Evolutionary conservation across 2,888 invertebrate genomes (phyloP).

Genomic region (Desoria tigrina): DNA sequence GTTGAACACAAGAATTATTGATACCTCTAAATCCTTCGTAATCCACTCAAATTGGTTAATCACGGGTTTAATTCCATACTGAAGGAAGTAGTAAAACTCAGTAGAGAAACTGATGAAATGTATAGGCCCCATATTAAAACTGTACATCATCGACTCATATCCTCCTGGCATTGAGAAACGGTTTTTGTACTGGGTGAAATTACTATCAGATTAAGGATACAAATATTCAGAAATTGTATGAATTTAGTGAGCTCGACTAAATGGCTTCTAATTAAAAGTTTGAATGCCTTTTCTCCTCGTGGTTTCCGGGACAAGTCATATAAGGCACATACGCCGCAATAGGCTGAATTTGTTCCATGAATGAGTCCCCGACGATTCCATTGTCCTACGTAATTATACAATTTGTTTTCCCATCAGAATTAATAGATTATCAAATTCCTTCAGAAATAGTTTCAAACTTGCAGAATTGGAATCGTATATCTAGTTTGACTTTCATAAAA

Average conservation of each 20-base stretch:
- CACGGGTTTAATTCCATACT: constrained; percentile 79
- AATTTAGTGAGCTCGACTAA: too few relatives aligned
- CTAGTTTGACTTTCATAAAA: too few relatives aligned
- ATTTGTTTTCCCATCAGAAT: too few relatives aligned
- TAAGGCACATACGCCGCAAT: constrained; percentile 88
- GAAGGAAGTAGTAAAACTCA: constrained; percentile 88
- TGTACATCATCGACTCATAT: constrained; percentile 73
- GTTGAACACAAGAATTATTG: too few relatives aligned
- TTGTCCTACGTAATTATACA: too few relatives aligned
- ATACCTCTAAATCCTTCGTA: constrained; percentile 72
- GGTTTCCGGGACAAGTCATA: constrained; percentile 78
- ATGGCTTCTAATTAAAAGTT: too few relatives aligned
- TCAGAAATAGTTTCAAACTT: too few relatives aligned
- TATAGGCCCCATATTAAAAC: constrained; percentile 85
- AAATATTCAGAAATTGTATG: too few relatives aligned
- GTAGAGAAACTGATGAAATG: constrained; percentile 91
- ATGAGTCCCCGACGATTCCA: constrained; percentile 82
- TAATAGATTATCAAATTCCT: too few relatives aligned
- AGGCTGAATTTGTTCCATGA: constrained; percentile 88
- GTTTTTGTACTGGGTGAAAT: constrained; percentile 90
- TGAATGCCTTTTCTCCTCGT: constrained; percentile 31
- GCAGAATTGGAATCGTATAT: too few relatives aligned
- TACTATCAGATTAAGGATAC: too few relatives aligned
- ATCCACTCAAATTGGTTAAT: constrained; percentile 84
- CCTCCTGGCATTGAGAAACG: constrained; percentile 87